These are phyloP conservation scores for Caenorhabditis zanzibari DNA, from an alignment of 2,888 invertebrate species.

Conservation along the genomic window DNA sequence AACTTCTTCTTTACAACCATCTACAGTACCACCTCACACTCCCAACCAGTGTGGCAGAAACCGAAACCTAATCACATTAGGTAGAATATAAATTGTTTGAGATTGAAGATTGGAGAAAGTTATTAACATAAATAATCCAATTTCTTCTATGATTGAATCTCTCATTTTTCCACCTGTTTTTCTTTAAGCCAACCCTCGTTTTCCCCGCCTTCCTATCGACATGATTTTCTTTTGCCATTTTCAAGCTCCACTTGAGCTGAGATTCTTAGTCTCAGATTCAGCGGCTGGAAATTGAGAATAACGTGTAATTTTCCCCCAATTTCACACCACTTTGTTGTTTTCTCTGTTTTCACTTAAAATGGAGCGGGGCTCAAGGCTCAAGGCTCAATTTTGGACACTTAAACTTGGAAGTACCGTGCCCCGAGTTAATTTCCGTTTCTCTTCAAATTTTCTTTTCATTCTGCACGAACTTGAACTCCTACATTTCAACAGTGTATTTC, in stretches of 20 bases:
- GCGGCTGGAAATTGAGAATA: not conserved
- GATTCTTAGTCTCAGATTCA: slow-evolving; percentile 25
- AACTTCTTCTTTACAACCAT: not conserved
- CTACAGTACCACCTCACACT: slow-evolving; percentile 17
- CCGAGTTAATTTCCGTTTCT: slow-evolving; percentile 6
- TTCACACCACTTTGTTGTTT: slow-evolving; percentile 45
- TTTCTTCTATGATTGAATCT: slow-evolving; percentile 47
- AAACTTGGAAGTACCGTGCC: slow-evolving; percentile 2
- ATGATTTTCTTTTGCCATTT: not conserved
- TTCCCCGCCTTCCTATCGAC: too few species aligned
- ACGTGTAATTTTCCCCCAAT: slow-evolving; percentile 48
- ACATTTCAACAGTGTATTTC: not conserved
- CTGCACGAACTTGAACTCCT: slow-evolving; percentile 4
- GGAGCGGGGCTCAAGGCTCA: too few species aligned
- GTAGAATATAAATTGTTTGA: slow-evolving; percentile 1
- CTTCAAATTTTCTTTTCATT: not conserved
- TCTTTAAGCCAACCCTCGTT: not conserved
- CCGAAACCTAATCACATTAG: slow-evolving; percentile 48
- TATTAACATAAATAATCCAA: slow-evolving; percentile 51
- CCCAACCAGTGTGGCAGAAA: not conserved
- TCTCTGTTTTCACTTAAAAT: slow-evolving; percentile 1
- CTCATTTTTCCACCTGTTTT: slow-evolving; percentile 22
- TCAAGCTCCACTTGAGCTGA: slow-evolving; percentile 40
- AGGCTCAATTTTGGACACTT: not conserved
- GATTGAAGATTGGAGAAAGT: slow-evolving; percentile 17